These are phyloP conservation scores for Cordylochernes scorpioides DNA, from an alignment of 2,888 invertebrate species.

Conservation along the genomic window DNA sequence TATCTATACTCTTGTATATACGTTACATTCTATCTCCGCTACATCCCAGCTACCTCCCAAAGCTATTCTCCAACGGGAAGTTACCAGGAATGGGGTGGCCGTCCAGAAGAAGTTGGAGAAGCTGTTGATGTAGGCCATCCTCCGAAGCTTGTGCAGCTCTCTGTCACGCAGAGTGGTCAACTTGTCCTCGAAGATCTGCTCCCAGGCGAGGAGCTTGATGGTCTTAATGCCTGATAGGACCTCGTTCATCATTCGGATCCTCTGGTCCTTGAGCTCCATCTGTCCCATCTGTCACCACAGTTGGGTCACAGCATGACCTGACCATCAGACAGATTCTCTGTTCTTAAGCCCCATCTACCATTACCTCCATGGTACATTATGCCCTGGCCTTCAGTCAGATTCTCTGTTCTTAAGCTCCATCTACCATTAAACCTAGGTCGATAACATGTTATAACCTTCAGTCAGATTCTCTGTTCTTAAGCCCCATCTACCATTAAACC, in stretches of 20 bases:
- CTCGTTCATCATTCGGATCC: slow-evolving; percentile 79
- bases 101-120: slow-evolving; percentile 24
- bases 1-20: no score
- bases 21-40: background rate
- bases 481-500: no score
- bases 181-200: slow-evolving; percentile 6
- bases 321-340: no score
- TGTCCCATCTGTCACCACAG: slow-evolving; percentile 49
- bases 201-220: slow-evolving; percentile 11
- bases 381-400: no score
- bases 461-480: no score
- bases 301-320: no score
- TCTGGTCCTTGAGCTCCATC: slow-evolving; percentile 76
- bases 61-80: slow-evolving; percentile 6
- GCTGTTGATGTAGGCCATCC: slow-evolving; percentile 20
- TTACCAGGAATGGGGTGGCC: slow-evolving; percentile 23
- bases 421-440: no score
- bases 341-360: no score
- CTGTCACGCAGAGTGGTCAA: slow-evolving; percentile 5
- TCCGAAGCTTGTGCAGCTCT: slow-evolving; percentile 18
- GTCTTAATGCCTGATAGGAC: slow-evolving; percentile 63
- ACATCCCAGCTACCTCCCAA: background rate
- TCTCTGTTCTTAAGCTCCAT: no score
- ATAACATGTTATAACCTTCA: no score
- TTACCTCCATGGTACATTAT: no score